phyloP scores from a whole-genome alignment of 2,797 vertebrate genomes.

The Rhyacichthys aspro region DNA sequence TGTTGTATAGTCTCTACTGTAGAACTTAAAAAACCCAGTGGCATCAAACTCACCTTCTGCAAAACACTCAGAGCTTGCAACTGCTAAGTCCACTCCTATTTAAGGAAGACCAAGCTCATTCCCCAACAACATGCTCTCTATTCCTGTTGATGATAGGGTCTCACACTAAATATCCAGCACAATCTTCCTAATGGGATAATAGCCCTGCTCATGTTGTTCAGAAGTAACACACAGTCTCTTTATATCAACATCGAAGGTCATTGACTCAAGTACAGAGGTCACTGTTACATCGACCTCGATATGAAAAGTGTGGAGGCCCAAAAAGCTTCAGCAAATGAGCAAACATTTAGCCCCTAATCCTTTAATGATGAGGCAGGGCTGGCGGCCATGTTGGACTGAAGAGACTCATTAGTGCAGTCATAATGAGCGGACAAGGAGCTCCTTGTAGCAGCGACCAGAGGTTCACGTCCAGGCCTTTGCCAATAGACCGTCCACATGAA shows the following conservation, averaged over 20 bases:
- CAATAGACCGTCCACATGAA: constrained; percentile 21
- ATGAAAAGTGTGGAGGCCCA: constrained; percentile 18
- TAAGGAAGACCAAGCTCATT: too few species aligned
- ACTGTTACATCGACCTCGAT: constrained; percentile 6
- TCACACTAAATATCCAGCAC: constrained; percentile 18
- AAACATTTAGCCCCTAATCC: constrained; percentile 56
- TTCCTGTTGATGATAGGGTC: constrained; percentile 27
- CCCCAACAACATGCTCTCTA: constrained; percentile 21
- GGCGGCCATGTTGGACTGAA: constrained; percentile 28
- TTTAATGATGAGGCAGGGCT: constrained; percentile 35
- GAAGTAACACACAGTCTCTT: constrained; percentile 27
- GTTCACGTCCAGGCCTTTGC: constrained; percentile 33
- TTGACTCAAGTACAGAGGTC: constrained; percentile 14
- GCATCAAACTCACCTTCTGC: too few species aligned
- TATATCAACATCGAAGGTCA: constrained; percentile 25
- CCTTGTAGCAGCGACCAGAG: constrained; percentile 37
- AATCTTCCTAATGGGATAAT: constrained; percentile 34
- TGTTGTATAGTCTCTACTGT: too few species aligned
- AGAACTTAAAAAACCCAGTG: too few species aligned
- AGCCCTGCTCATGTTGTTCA: neutral
- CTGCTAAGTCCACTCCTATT: too few species aligned
- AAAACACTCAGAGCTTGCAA: too few species aligned
- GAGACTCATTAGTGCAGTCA: constrained; percentile 30
- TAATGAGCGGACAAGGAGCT: constrained; percentile 49
- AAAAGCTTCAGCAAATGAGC: constrained; percentile 30